A percentile compares a stretch with the other conserved stretches of the same genome.
phyloP scores from a whole-genome alignment of 2,797 vertebrate genomes.

The Platalea minor region DNA sequence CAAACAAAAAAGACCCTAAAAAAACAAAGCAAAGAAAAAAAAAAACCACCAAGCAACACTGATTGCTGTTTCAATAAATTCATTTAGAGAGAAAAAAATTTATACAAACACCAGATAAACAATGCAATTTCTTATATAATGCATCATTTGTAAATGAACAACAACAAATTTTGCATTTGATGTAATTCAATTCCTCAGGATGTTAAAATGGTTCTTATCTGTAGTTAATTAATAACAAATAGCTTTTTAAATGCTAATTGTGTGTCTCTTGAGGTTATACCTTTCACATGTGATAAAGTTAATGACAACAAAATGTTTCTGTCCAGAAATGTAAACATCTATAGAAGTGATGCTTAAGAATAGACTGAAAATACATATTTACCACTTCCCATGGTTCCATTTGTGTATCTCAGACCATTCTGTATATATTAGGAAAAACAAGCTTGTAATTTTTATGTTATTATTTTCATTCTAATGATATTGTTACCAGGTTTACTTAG shows the following conservation, averaged over 20 bases:
- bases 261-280: background rate
- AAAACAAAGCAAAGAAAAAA: background rate
- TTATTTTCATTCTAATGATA: background rate
- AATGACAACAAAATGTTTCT: background rate
- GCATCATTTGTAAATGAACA: conserved; percentile 27
- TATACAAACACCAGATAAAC: background rate
- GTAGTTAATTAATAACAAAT: conserved; percentile 24
- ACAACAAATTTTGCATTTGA: background rate
- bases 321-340: background rate
- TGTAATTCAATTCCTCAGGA: background rate
- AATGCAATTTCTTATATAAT: background rate
- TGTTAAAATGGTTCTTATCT: background rate
- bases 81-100: conserved; percentile 6
- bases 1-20: background rate
- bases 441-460: background rate
- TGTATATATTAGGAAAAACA: background rate
- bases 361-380: background rate
- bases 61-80: background rate
- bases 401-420: background rate
- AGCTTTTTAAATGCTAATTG: background rate
- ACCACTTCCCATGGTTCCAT: background rate
- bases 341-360: background rate
- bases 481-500: background rate
- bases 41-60: background rate
- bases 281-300: background rate